Evolutionary conservation across 1,140 invertebrate species (phyloP), one percentile per base, ranked within the genome.

Genomic region (Pinna nobilis): DNA sequence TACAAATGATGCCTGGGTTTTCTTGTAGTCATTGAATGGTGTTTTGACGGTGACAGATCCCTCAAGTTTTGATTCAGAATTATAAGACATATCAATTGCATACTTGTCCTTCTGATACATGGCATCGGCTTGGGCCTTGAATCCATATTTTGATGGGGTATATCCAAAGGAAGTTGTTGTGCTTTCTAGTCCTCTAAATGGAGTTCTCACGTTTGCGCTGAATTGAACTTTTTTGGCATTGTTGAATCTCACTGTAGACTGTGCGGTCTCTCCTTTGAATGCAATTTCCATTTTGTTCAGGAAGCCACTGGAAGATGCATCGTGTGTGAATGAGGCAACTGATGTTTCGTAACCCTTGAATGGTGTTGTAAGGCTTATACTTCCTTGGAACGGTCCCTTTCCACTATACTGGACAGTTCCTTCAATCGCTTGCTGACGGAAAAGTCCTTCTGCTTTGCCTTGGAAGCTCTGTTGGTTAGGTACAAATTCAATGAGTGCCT

Each of bases 181-280:
- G 13, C 44, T 32, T 15, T 61, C 59, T 15, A 41, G 60, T 53
- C 71, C 71, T 25, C 6, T 3, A 50, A 74, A 39, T 53, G 71
- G 71, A 11, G 71, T 74, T 32, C 63, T 67, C 15, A 67, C 23
- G 20, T 30, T 67, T 9, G 51, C 18, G 39, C 11, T 30, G 35
- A 23, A 47, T 37, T 30, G 2, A 18, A 44, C 28, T 6, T 37
- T 25, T 20, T 44, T 63, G 13, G 15, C 30, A 25, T 25, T n/a
- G 35, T 28, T 57, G 39, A 69, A 59, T 0, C 20, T 13, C 15
- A 35, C 25, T 25, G 30, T 50, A 9, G n/a, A 18, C 39, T 67
- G 28, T 39, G 55, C 0, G 7, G 20, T 67, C 50, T 37, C 37
- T 20, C 50, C 33, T n/a, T 20, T 51, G 9, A 37, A 51, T 3